phyloP scores from a whole-genome alignment of 1,140 invertebrate species.

The Nephila pilipes region DNA sequence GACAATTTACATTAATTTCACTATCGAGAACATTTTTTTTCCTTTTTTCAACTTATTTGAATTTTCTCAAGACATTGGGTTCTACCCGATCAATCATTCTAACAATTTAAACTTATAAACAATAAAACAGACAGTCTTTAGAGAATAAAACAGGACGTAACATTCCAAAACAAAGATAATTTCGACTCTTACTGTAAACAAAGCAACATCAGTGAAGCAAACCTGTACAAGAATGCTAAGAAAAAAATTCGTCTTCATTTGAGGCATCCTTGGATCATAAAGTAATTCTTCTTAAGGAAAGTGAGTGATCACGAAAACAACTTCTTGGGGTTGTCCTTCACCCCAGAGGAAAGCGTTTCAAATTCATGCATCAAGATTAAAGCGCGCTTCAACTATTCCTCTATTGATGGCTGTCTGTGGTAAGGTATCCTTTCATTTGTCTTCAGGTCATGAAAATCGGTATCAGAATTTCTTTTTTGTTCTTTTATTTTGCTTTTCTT shows the following conservation, averaged over 20 bases:
- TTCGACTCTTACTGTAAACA: background rate
- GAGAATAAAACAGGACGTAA: background rate
- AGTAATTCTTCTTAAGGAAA: slow-evolving; percentile 5
- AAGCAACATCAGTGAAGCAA: background rate
- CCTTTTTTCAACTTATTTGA: too few relatives aligned
- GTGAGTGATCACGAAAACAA: background rate
- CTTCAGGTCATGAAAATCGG: slow-evolving; percentile 57
- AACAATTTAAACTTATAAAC: too few relatives aligned
- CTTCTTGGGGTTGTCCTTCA: background rate
- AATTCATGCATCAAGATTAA: slow-evolving; percentile 60
- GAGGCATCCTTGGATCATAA: background rate
- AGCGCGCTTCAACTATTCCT: slow-evolving; percentile 39
- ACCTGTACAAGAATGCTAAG: background rate
- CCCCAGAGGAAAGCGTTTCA: too few relatives aligned
- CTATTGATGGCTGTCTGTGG: slow-evolving; percentile 54
- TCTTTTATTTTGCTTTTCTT: too few relatives aligned
- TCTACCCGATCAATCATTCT: too few relatives aligned
- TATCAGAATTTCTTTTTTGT: slow-evolving; percentile 41
- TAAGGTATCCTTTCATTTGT: slow-evolving; percentile 50
- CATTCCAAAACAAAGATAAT: background rate
- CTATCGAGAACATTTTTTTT: too few relatives aligned
- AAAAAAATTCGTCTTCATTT: slow-evolving; percentile 11
- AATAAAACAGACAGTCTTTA: too few relatives aligned
- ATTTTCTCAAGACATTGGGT: too few relatives aligned
- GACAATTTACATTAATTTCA: too few relatives aligned